Percentiles rank a stretch among this genome's conserved stretches.
phyloP scores from a whole-genome alignment of 2,113 vertebrate genomes.

The Semicossyphus pulcher region DNA sequence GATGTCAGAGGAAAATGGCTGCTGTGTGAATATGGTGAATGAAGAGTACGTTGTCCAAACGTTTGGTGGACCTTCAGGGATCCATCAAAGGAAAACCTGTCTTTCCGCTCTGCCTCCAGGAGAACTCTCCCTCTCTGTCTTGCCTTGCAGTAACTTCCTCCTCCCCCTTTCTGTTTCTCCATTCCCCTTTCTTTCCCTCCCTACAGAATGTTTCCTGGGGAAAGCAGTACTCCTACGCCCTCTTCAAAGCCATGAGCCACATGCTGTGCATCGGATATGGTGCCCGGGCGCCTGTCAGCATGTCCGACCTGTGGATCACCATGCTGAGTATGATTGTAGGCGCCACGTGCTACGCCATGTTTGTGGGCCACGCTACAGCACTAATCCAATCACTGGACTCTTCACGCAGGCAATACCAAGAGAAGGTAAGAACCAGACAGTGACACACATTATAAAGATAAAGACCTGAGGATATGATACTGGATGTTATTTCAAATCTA shows the following conservation, averaged over 20 bases:
- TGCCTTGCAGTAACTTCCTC: constrained; percentile 69
- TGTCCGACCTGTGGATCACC: constrained; percentile 99
- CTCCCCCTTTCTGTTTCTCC: constrained; percentile 53
- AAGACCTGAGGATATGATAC: too few relatives aligned
- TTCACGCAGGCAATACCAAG: constrained; percentile 95
- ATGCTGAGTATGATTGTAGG: constrained; percentile 99
- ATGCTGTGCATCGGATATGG: constrained; percentile 99
- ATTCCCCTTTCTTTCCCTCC: constrained; percentile 39
- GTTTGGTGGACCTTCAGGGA: constrained; percentile 58
- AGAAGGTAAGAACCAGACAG: constrained; percentile 89
- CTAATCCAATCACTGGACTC: constrained; percentile 99
- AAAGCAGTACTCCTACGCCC: constrained; percentile 98
- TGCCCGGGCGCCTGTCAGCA: constrained; percentile 95
- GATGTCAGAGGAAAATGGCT: background rate
- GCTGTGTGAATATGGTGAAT: background rate
- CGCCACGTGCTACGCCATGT: constrained; percentile 99
- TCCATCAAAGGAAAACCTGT: constrained; percentile 66
- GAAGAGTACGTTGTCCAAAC: constrained; percentile 45
- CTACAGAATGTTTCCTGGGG: constrained; percentile 97
- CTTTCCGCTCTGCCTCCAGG: constrained; percentile 31
- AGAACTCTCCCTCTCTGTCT: too few relatives aligned
- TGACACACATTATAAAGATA: background rate
- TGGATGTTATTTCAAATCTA: constrained; percentile 4
- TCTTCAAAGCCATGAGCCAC: constrained; percentile 99
- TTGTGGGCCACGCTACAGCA: constrained; percentile 97